Conservation (phyloP, 2,797 vertebrate genomes). For the Alca torda region DNA sequence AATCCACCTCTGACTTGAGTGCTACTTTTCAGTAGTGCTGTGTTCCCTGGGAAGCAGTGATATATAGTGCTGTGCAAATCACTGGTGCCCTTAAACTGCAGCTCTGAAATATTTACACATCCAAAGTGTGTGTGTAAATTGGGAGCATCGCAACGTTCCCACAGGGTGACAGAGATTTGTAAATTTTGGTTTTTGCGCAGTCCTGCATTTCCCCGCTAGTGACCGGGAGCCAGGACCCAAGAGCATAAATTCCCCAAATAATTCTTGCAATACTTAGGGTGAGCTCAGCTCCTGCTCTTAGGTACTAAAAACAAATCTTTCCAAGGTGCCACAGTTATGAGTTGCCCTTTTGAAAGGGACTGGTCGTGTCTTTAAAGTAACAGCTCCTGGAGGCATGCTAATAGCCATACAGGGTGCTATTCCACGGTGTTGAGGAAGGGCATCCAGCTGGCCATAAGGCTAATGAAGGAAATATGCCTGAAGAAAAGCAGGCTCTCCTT, state of each 20-base stretch:
- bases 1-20: constrained; percentile 56
- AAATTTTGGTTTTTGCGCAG: constrained; percentile 43
- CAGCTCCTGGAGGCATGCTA: neutral
- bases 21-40: constrained; percentile 16
- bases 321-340: constrained; percentile 2
- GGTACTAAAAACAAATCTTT: constrained; percentile 38
- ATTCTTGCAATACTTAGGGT: constrained; percentile 38
- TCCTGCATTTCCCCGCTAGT: neutral
- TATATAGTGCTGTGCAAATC: constrained; percentile 64
- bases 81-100: constrained; percentile 60
- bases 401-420: neutral
- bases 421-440: constrained; percentile 22
- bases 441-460: constrained; percentile 4
- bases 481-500: constrained; percentile 4
- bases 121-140: constrained; percentile 53
- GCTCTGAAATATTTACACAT: constrained; percentile 58
- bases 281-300: constrained; percentile 29
- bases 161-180: constrained; percentile 51
- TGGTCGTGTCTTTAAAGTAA: constrained; percentile 39
- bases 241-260: constrained; percentile 61
- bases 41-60: constrained; percentile 55
- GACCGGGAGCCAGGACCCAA: neutral
- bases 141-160: constrained; percentile 21
- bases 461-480: constrained; percentile 30
- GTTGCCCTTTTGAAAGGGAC: constrained; percentile 26